Evolutionary conservation across 2,888 invertebrate genomes (phyloP), one percentile per base, ranked within the genome.

Genomic region (Selenia dentaria): DNA sequence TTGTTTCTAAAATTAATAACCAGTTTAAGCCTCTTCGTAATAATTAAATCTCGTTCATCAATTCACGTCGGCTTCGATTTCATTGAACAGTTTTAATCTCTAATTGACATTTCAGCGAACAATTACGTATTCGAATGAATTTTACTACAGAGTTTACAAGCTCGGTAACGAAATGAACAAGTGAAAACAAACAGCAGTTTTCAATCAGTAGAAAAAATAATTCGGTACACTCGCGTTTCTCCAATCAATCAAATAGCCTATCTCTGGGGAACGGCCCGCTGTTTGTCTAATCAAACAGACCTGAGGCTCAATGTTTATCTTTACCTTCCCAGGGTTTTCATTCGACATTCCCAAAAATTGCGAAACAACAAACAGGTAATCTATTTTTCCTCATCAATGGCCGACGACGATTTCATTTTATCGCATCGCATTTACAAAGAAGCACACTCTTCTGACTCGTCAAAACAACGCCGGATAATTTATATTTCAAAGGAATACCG

Each of bases 71-170:
- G 59, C 51, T 69, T 69, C 61, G 69, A 78, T 79, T 75, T 74
- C 69, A 74, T 69, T 64, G 57, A 66, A 64, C 61, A 57, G 57
- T 74, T 83, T 82, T 74, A 81, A 79, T 76, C 69, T 70, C 70
- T 78, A 81, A 81, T 80, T 80, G 78, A 77, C 74, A 74, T 76
- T 82, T 78, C 59, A 66, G 63, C 60, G 56, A 62, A 62, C 69
- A 71, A 70, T 11, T 8, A 18, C n/a, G n/a, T n/a, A 22, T 2
- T 27, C 13, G 27, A 18, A 6, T 36, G 10, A 12, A 35, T 25
- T 16, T 35, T 3, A 27, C 20, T 10, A 18, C n/a, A 8, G 11
- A 6, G 3, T 6, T 1, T 4, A 9, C 2, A 24, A 2, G 2
- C 22, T 22, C 22, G 14, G 2, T 9, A 26, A 16, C 12, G 13